A percentile compares a stretch with the other conserved stretches of the same genome.
Conservation (phyloP, 1,140 invertebrate species). For the Matsumurasca onukii region DNA sequence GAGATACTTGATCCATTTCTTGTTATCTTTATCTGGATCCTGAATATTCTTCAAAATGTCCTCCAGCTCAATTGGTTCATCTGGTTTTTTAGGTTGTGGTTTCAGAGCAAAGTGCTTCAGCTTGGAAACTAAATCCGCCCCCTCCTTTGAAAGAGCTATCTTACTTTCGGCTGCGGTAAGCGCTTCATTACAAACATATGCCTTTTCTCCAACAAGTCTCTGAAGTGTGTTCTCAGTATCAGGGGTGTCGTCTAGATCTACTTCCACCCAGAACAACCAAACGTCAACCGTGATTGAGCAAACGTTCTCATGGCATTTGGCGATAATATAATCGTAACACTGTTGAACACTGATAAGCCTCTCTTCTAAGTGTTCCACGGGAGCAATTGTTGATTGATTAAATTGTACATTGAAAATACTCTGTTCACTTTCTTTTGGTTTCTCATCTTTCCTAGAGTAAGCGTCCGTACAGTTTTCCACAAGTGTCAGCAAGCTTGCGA, state of each 20-base stretch:
- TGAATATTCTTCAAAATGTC: slow-evolving; percentile 1
- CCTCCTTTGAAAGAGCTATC: neutral
- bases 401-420: slow-evolving; percentile 4
- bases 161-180: neutral
- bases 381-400: too few species aligned
- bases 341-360: neutral
- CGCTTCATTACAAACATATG: neutral
- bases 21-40: neutral
- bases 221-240: slow-evolving; percentile 21
- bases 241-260: slow-evolving; percentile 11
- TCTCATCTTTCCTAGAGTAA: neutral
- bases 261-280: slow-evolving; percentile 18
- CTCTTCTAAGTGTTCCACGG: too few species aligned
- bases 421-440: neutral
- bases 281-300: neutral
- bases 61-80: neutral
- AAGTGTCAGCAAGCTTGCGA: slow-evolving; percentile 7
- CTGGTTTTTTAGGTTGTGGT: neutral
- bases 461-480: neutral
- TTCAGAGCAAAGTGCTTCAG: slow-evolving; percentile 12
- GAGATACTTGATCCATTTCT: slow-evolving; percentile 6
- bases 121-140: neutral
- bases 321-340: slow-evolving; percentile 14
- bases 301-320: neutral
- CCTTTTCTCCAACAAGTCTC: slow-evolving; percentile 14